A percentile compares a stretch with the other conserved stretches of the same genome.
Evolutionary conservation across 2,888 invertebrate genomes (phyloP).

Genomic region (Calameuta filiformis): DNA sequence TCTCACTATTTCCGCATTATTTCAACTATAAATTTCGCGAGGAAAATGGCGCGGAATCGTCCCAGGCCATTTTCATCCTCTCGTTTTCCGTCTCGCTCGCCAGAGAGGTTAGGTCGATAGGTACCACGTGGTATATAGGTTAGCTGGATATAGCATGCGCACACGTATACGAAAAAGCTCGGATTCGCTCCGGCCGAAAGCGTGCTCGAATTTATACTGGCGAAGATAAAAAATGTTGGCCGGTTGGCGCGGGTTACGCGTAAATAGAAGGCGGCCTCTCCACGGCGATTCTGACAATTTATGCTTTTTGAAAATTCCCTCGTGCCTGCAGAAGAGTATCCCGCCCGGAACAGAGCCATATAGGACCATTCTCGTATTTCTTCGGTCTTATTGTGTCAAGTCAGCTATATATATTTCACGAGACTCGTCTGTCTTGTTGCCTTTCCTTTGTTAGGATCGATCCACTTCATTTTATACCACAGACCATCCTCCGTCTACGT

Average conservation of each 20-base stretch:
- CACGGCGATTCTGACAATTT: neutral
- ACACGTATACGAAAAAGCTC: neutral
- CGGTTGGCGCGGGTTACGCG: neutral
- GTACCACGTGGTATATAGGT: neutral
- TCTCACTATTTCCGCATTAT: constrained; percentile 52
- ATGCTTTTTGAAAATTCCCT: neutral
- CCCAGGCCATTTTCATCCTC: constrained; percentile 11
- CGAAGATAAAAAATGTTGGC: constrained; percentile 1
- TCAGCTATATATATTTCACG: neutral
- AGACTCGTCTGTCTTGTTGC: neutral
- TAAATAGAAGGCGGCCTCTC: neutral
- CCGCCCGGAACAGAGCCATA: neutral
- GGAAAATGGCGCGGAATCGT: constrained; percentile 46
- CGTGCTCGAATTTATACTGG: constrained; percentile 1
- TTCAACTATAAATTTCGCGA: constrained; percentile 49
- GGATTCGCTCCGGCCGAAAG: neutral
- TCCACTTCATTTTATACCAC: neutral
- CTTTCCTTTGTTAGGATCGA: neutral
- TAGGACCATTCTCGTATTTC: neutral
- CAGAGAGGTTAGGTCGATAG: neutral
- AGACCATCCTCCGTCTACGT: neutral
- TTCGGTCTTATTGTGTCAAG: neutral
- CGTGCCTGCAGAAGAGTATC: neutral
- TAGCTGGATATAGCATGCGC: neutral
- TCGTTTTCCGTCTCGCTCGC: neutral